phyloP scores from a whole-genome alignment of 2,888 invertebrate genomes.

The Pegoplata infirma region DNA sequence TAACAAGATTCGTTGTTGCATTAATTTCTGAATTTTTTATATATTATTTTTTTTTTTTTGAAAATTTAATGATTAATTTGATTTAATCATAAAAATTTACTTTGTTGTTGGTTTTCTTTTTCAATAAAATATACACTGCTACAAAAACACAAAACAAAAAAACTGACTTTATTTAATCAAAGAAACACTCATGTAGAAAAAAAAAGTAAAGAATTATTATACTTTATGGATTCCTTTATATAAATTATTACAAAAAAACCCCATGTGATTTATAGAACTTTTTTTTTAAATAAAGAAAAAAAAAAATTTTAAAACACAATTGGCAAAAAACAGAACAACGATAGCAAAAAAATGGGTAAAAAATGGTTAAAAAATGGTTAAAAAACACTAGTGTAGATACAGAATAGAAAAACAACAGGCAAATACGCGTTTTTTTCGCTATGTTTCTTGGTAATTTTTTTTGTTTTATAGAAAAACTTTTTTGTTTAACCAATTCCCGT shows the following conservation, averaged over 20 bases:
- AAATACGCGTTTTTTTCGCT: constrained; percentile 53
- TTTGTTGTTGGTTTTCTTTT: constrained; percentile 12
- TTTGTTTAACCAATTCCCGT: too few species aligned
- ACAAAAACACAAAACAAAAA: too few species aligned
- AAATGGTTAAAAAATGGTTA: too few species aligned
- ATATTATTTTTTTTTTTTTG: too few species aligned
- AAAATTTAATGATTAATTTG: constrained; percentile 33
- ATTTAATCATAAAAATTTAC: constrained; percentile 29
- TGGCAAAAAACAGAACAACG: constrained; percentile 1
- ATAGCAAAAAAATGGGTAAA: constrained; percentile 16
- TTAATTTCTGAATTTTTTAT: constrained; percentile 28
- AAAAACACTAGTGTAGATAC: constrained; percentile 58
- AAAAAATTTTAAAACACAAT: constrained; percentile 16
- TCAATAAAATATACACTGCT: constrained; percentile 14
- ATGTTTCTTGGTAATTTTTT: background rate
- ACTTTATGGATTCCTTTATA: constrained; percentile 35
- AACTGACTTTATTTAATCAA: background rate
- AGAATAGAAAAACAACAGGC: constrained; percentile 50
- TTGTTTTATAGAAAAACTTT: background rate
- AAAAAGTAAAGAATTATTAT: constrained; percentile 20
- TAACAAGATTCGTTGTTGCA: constrained; percentile 34
- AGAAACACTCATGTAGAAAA: constrained; percentile 2
- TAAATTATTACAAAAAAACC: background rate
- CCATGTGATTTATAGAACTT: constrained; percentile 38
- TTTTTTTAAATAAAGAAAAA: background rate